Percentiles rank a stretch among this genome's conserved stretches.
Conservation (phyloP, 1,140 invertebrate genomes). For the Conopomorpha cramerella region DNA sequence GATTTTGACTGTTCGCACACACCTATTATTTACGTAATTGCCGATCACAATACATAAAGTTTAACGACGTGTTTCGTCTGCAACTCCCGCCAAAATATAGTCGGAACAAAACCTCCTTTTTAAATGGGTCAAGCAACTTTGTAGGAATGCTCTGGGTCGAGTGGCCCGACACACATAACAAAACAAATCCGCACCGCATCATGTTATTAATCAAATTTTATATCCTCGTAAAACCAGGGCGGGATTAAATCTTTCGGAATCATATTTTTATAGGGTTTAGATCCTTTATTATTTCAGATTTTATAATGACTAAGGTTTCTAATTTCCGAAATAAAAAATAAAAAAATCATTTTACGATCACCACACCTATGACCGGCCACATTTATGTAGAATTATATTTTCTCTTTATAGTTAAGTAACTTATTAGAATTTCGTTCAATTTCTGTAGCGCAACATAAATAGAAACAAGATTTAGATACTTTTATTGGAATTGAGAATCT, state of each 20-base stretch:
- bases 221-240: slow-evolving; percentile 38
- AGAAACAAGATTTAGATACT: no score
- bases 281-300: slow-evolving; percentile 42
- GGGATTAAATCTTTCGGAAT: slow-evolving; percentile 44
- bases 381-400: no score
- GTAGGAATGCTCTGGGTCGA: slow-evolving; percentile 21
- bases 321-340: no score
- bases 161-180: not conserved
- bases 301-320: slow-evolving; percentile 30
- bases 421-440: no score
- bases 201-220: slow-evolving; percentile 53
- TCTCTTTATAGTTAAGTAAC: no score
- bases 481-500: no score
- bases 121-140: slow-evolving; percentile 47
- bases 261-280: slow-evolving; percentile 52
- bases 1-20: no score
- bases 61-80: slow-evolving; percentile 41
- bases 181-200: slow-evolving; percentile 23
- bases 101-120: slow-evolving; percentile 11
- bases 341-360: no score
- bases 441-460: no score
- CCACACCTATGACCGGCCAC: no score
- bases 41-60: no score
- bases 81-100: slow-evolving; percentile 35
- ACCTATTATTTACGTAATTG: no score